phyloP scores from a whole-genome alignment of 2,888 invertebrate genomes.

The Tinea trinotella region DNA sequence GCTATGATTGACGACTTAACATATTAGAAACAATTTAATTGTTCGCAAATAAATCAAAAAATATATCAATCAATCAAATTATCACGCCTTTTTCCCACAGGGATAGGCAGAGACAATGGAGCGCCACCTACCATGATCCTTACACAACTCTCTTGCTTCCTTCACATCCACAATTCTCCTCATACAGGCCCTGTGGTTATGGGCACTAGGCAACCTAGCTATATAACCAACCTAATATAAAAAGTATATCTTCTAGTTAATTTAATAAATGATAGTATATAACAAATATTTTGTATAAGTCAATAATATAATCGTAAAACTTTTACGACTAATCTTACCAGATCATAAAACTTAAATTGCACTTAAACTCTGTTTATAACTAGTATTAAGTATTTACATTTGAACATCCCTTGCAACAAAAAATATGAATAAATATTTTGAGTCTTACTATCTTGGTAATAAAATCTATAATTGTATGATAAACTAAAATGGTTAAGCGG shows the following conservation, averaged over 20 bases:
- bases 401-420: neutral
- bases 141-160: too few species aligned
- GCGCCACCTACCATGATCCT: too few species aligned
- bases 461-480: neutral
- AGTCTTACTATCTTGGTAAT: neutral
- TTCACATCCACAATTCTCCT: too few species aligned
- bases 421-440: neutral
- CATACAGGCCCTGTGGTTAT: too few species aligned
- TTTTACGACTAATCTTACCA: neutral
- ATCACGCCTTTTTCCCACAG: too few species aligned
- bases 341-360: neutral
- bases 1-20: too few species aligned
- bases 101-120: too few species aligned
- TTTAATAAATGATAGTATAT: neutral
- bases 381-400: neutral
- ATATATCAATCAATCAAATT: too few species aligned
- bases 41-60: too few species aligned
- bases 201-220: too few species aligned
- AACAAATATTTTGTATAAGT: neutral
- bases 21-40: too few species aligned
- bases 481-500: neutral
- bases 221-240: neutral
- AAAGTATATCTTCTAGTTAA: neutral
- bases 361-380: neutral
- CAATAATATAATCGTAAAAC: conserved; percentile 13